Evolutionary conservation across 2,113 vertebrate genomes (phyloP).

Genomic region (Bagarius yarrelli): DNA sequence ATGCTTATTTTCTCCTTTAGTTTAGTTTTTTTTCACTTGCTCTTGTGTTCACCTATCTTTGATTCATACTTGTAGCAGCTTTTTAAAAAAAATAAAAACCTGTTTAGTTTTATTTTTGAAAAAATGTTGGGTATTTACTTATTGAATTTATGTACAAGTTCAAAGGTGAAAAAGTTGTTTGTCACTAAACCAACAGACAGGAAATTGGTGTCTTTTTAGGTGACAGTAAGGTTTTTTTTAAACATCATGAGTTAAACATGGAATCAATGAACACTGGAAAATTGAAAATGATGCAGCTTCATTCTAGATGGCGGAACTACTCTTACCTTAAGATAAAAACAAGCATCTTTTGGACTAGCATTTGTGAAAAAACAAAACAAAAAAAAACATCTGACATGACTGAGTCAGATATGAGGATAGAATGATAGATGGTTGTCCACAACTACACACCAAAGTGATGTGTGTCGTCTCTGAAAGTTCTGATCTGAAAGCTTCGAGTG

Average conservation of each 20-base stretch:
- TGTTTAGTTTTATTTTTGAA: neutral
- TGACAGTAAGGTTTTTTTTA: too few relatives aligned
- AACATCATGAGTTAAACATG: too few relatives aligned
- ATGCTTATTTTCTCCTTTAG: too few relatives aligned
- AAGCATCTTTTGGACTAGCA: neutral
- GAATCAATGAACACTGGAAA: neutral
- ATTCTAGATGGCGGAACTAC: neutral
- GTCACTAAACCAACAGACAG: constrained; percentile 33
- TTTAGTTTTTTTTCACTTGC: neutral
- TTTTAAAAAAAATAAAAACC: neutral
- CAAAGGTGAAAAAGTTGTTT: constrained; percentile 8
- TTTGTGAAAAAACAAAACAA: too few relatives aligned
- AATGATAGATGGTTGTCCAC: neutral
- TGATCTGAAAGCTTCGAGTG: too few relatives aligned
- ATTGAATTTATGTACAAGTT: neutral
- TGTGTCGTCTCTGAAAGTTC: neutral
- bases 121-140: neutral
- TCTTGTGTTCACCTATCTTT: neutral
- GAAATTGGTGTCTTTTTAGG: too few relatives aligned
- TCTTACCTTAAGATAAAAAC: neutral
- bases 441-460: neutral
- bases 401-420: neutral
- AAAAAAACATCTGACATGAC: neutral
- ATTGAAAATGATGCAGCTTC: neutral
- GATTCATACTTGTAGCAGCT: neutral